These are phyloP conservation scores for Bolinopsis microptera DNA, from an alignment of 37 sponge, comb jelly and placozoan genomes.

Conservation along the genomic window DNA sequence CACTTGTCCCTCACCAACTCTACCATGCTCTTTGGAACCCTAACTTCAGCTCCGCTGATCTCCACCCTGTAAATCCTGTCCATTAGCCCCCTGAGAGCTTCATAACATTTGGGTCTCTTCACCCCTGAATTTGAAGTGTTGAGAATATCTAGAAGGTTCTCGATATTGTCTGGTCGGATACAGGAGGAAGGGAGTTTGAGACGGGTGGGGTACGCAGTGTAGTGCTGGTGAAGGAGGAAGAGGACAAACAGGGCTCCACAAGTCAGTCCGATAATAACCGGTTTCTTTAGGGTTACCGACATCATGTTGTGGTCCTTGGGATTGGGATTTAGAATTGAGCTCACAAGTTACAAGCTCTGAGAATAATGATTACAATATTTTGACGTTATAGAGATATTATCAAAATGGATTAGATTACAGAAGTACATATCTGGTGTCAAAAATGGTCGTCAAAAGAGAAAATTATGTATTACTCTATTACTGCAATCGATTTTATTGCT, in stretches of 20 bases:
- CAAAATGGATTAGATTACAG: too few species aligned
- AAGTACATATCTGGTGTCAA: too few species aligned
- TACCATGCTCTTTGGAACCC: neutral
- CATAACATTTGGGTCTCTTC: neutral
- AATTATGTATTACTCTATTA: too few species aligned
- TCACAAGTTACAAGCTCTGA: too few species aligned
- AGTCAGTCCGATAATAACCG: neutral
- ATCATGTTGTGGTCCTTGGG: neutral
- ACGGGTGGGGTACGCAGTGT: neutral
- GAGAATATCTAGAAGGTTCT: neutral
- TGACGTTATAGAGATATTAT: too few species aligned
- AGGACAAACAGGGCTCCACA: neutral
- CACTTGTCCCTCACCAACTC: neutral
- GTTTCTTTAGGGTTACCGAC: neutral
- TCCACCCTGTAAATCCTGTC: conserved; percentile 3
- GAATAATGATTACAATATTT: too few species aligned
- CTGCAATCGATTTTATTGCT: too few species aligned
- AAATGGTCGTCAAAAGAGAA: too few species aligned
- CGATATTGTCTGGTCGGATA: neutral
- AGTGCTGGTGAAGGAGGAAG: neutral
- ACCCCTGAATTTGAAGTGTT: neutral
- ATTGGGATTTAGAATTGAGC: too few species aligned
- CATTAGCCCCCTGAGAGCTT: neutral
- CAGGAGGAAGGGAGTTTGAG: neutral
- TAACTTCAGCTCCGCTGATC: neutral